Percentiles rank a stretch among this genome's conserved stretches.
Evolutionary conservation across 2,888 invertebrate genomes (phyloP).

Genomic region (Rugalucina vietnamica): DNA sequence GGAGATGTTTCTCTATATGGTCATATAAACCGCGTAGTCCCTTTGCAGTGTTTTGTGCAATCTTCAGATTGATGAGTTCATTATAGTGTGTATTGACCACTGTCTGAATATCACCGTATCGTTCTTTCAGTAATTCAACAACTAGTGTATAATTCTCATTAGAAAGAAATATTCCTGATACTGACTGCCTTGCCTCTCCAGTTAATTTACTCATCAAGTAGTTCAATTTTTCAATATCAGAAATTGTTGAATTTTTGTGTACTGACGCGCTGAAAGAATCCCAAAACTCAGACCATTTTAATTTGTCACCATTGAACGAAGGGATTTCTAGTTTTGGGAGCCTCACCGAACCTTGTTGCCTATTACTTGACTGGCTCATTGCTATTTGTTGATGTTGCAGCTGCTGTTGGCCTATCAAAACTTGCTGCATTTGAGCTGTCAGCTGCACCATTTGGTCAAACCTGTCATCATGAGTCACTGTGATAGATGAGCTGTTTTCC

Average conservation of each 20-base stretch:
- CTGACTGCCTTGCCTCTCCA: not conserved
- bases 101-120: not conserved
- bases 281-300: slow-evolving; percentile 1
- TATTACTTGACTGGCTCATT: too few relatives aligned
- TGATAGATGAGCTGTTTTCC: not conserved
- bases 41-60: not conserved
- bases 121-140: not conserved
- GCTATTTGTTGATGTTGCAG: too few relatives aligned
- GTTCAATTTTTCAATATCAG: slow-evolving; percentile 2
- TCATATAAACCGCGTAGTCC: not conserved
- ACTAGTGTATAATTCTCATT: not conserved
- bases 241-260: not conserved
- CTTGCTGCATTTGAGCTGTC: too few relatives aligned
- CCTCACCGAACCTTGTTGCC: too few relatives aligned
- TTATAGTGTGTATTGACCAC: not conserved
- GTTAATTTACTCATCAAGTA: not conserved
- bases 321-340: not conserved
- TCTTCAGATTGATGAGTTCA: not conserved
- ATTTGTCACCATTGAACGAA: not conserved
- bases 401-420: too few relatives aligned
- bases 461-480: not conserved
- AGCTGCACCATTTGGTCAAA: too few relatives aligned
- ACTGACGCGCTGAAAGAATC: not conserved
- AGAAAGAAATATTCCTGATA: not conserved
- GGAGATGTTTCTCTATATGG: not conserved